phyloP scores from a whole-genome alignment of 2,888 invertebrate genomes.

The Clunio marinus region DNA sequence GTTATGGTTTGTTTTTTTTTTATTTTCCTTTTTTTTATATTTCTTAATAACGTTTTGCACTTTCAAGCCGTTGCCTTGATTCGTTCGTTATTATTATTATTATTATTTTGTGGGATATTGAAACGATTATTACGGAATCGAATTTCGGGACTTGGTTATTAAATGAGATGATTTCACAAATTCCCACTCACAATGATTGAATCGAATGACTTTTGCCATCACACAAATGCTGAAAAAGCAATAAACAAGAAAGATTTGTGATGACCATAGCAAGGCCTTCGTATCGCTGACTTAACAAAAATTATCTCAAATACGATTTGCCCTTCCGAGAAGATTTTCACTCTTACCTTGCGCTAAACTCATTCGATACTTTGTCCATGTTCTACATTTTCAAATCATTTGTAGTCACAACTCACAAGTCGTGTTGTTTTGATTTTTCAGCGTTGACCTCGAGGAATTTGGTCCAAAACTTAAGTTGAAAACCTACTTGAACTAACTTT shows the following conservation, averaged over 20 bases:
- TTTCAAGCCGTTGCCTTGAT: too few species aligned
- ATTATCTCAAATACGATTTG: not conserved
- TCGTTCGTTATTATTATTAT: too few species aligned
- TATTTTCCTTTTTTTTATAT: too few species aligned
- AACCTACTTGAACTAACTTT: too few species aligned
- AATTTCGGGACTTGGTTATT: too few species aligned
- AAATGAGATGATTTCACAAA: too few species aligned
- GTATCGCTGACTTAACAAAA: too few species aligned
- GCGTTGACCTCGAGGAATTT: not conserved
- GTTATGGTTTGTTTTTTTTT: too few species aligned
- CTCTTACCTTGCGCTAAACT: not conserved
- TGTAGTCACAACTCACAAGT: too few species aligned
- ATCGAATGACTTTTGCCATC: not conserved
- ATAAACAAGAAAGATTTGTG: not conserved
- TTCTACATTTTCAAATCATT: constrained; percentile 36
- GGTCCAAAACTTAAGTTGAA: not conserved
- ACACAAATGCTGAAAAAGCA: not conserved
- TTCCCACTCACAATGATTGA: not conserved
- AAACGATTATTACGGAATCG: not conserved
- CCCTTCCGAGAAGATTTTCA: constrained; percentile 17
- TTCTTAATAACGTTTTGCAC: too few species aligned
- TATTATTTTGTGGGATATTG: not conserved
- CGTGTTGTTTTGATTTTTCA: not conserved
- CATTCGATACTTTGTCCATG: constrained; percentile 20
- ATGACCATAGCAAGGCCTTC: not conserved